A percentile compares a stretch with the other conserved stretches of the same genome.
Conservation (phyloP, 1,140 invertebrate species). For the Triops longicaudatus region DNA sequence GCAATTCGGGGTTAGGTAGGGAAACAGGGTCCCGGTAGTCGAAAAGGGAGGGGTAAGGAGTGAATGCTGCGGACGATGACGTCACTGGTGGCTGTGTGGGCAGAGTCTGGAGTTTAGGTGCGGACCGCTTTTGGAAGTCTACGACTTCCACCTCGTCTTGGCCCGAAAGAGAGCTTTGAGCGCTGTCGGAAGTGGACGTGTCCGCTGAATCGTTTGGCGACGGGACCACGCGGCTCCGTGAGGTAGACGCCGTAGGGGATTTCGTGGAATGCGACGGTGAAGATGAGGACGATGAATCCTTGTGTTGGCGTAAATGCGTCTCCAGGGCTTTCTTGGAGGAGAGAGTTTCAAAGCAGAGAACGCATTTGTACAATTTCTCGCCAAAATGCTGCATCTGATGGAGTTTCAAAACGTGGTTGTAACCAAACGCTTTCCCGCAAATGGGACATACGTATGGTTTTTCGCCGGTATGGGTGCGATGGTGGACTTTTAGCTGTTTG, state of each 20-base stretch:
- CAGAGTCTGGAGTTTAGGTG: background rate
- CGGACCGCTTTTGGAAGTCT: background rate
- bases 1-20: background rate
- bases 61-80: background rate
- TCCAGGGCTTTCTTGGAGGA: constrained; percentile 83
- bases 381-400: constrained; percentile 86
- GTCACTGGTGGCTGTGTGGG: background rate
- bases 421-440: constrained; percentile 75
- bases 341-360: constrained; percentile 78
- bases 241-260: background rate
- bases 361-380: constrained; percentile 84
- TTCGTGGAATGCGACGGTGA: constrained; percentile 19
- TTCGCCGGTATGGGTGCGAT: constrained; percentile 71
- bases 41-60: background rate
- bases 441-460: constrained; percentile 64
- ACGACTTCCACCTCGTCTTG: background rate
- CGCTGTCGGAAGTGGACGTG: background rate
- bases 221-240: background rate
- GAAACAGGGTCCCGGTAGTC: background rate
- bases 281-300: constrained; percentile 43
- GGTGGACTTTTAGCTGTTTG: constrained; percentile 79
- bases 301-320: constrained; percentile 79
- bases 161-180: background rate
- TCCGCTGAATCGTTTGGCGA: background rate
- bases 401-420: constrained; percentile 78